A percentile compares a stretch with the other conserved stretches of the same genome.
Evolutionary conservation across 2,888 invertebrate genomes (phyloP).

Genomic region (Diarsia mendica): DNA sequence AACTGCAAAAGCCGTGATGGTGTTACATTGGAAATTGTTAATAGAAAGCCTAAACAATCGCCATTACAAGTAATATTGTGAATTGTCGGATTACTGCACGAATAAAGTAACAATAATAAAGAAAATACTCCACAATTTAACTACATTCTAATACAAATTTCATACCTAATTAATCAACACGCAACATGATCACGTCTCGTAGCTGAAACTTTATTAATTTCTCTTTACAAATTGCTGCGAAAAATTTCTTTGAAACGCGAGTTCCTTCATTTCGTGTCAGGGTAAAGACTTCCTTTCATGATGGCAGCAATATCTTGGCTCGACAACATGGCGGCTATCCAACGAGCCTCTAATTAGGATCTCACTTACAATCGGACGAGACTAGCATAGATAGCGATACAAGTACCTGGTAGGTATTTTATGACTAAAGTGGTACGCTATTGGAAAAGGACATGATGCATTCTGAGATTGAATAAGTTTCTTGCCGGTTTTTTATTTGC

Average conservation of each 20-base stretch:
- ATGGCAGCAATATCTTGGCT: slow-evolving; percentile 43
- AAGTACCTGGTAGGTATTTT: slow-evolving; percentile 22
- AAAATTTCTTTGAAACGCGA: slow-evolving; percentile 30
- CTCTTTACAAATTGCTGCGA: slow-evolving; percentile 31
- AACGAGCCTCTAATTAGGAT: slow-evolving; percentile 56
- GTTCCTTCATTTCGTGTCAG: slow-evolving; percentile 25
- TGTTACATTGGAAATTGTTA: neutral
- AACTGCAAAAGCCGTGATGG: neutral
- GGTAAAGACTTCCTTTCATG: slow-evolving; percentile 45
- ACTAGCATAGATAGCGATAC: slow-evolving; percentile 24
- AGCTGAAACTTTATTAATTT: slow-evolving; percentile 32
- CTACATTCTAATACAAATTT: neutral
- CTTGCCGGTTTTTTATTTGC: neutral
- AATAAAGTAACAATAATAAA: slow-evolving; percentile 6
- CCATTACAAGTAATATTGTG: slow-evolving; percentile 4
- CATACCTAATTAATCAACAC: slow-evolving; percentile 30
- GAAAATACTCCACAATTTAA: slow-evolving; percentile 11
- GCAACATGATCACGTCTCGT: slow-evolving; percentile 22
- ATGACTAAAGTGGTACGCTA: slow-evolving; percentile 16
- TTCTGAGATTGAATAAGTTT: slow-evolving; percentile 11
- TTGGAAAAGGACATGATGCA: slow-evolving; percentile 10
- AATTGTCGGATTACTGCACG: slow-evolving; percentile 16
- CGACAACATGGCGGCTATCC: slow-evolving; percentile 38
- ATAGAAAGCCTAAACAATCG: neutral
- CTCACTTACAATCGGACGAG: slow-evolving; percentile 39